Base-by-base conservation (phyloP, 30 jellyfish, hydroid and myxozoan species). In the Turritopsis rubra region DNA sequence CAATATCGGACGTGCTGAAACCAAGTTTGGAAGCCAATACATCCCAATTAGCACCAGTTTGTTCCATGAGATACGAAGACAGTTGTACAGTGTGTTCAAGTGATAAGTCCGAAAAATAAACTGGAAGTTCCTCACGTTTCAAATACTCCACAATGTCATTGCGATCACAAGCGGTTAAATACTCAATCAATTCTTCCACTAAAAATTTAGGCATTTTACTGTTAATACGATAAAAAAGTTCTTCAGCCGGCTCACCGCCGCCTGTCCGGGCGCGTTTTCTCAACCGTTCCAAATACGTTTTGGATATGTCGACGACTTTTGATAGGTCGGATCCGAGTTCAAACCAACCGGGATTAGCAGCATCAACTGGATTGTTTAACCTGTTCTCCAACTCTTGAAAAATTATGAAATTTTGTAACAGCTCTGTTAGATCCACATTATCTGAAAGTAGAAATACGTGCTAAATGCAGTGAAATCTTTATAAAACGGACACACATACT, bases 221-320 rank as follows among this genome's bases (percentile, higher is more conserved):
- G 0, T 68, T 68, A 68, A 68, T 68, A 22, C 77, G 28, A 68
- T 68, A 8, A 19, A 68, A 68, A n/a, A 68, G 30, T 27, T 68
- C 77, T 1, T 68, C 77, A 9, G 77, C 77, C 28, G 77, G 77
- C 9, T 68, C 30, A n/a, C 77, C 77, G 30, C 77, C 77, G 16
- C 77, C 77, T 7, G 0, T n/a, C 30, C 21, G 16, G 23, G 16
- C 16, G 28, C 77, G 77, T 9, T 68, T 68, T 68, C 77, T 16
- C 30, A 68, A n/a, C 16, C 77, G 28, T 22, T 23, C 16, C 30
- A 68, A 68, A 68, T 68, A 68, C 28, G 31, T 9, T 19, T 7
- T 27, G 9, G 16, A 7, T 68, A 68, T 68, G 77, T 68, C 30
- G 77, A 68, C 21, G 28, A 68, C 77, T 19, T 9, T 68, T 68